A percentile compares a stretch with the other conserved stretches of the same genome.
phyloP scores from a whole-genome alignment of 2,113 vertebrate species.

The Procavia capensis region DNA sequence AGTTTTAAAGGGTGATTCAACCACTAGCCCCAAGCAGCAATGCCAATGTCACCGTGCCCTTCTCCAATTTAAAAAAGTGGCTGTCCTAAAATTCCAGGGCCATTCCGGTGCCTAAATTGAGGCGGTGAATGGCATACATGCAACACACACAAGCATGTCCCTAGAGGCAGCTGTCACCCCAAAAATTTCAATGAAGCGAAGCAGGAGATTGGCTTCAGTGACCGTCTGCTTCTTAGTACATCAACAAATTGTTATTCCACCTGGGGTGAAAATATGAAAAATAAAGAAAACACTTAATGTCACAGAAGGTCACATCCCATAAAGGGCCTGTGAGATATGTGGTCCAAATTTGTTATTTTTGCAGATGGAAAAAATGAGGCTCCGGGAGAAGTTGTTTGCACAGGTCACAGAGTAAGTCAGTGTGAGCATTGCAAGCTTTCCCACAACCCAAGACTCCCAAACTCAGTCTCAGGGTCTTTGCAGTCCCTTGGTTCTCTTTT shows the following conservation, averaged over 20 bases:
- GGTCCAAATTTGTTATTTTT: constrained; percentile 31
- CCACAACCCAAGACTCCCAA: too few relatives aligned
- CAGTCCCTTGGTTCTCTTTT: accelerated
- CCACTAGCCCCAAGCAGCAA: constrained; percentile 62
- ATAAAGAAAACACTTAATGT: constrained; percentile 61
- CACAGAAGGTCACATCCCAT: constrained; percentile 40
- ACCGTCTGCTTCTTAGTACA: constrained; percentile 48
- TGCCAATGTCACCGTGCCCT: constrained; percentile 67
- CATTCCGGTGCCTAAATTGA: constrained; percentile 44
- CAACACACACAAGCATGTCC: constrained; percentile 46
- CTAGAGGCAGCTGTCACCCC: constrained; percentile 59
- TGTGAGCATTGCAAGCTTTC: neutral
- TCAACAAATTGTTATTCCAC: constrained; percentile 72
- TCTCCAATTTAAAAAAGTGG: constrained; percentile 63
- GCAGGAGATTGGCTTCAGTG: constrained; percentile 40
- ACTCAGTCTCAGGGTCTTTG: neutral
- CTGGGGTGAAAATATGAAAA: constrained; percentile 59
- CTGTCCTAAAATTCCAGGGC: constrained; percentile 12
- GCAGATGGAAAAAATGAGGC: constrained; percentile 30
- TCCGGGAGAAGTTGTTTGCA: neutral
- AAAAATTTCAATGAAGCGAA: constrained; percentile 54
- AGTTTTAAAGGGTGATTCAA: constrained; percentile 72
- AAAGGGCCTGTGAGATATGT: neutral
- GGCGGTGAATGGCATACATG: constrained; percentile 43
- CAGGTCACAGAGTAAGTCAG: constrained; percentile 7